A percentile compares a stretch with the other conserved stretches of the same genome.
Conservation (phyloP, 2,797 vertebrate genomes). For the Cynopterus sphinx region DNA sequence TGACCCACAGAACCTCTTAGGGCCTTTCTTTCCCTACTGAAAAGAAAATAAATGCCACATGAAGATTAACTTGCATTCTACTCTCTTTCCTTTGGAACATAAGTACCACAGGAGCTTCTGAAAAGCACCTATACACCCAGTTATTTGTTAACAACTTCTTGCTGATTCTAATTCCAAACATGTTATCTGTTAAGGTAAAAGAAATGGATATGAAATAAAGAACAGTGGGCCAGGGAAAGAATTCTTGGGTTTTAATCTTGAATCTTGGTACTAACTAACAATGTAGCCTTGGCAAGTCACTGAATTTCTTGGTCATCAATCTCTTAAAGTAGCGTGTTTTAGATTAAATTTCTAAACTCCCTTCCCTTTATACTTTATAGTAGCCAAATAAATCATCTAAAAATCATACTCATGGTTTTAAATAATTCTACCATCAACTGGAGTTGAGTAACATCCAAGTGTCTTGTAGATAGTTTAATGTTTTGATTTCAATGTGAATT, state of each 20-base stretch:
- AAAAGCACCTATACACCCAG: not conserved
- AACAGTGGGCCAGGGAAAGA: not conserved
- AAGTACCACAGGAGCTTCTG: not conserved
- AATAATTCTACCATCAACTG: not conserved
- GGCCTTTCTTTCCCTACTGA: not conserved
- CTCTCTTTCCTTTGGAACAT: not conserved
- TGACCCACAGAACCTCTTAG: not conserved
- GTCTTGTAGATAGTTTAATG: not conserved
- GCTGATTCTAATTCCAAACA: not conserved
- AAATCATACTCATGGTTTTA: constrained; percentile 12
- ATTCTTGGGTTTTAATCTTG: not conserved
- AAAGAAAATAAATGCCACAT: not conserved
- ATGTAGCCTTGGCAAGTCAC: not conserved
- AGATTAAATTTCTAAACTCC: not conserved
- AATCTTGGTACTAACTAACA: not conserved
- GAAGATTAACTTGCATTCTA: not conserved
- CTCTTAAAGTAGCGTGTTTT: not conserved
- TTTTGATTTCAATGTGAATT: constrained; percentile 23
- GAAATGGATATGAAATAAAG: not conserved
- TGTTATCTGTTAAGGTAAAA: not conserved
- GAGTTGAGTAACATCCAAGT: not conserved
- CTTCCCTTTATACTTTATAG: not conserved
- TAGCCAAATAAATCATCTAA: not conserved
- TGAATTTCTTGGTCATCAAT: not conserved
- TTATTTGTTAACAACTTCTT: not conserved